Evolutionary conservation across 2,888 invertebrate genomes (phyloP).

Genomic region (Orthonychiurus folsomi): DNA sequence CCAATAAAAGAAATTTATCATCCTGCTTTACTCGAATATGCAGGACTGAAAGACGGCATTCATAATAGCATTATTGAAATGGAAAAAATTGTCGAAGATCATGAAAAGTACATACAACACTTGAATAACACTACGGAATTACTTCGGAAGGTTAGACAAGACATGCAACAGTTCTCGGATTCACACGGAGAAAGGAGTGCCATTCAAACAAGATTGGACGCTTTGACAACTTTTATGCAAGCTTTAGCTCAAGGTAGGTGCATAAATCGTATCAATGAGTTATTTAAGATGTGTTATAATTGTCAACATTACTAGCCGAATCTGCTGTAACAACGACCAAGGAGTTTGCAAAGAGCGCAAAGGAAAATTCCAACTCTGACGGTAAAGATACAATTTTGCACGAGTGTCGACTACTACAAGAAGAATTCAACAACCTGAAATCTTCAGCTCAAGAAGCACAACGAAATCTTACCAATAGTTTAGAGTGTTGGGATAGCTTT

Average conservation of each 20-base stretch:
- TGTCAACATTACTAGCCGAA: neutral
- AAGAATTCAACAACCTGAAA: conserved; percentile 73
- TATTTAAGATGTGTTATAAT: too few relatives aligned
- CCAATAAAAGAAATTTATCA: conserved; percentile 56
- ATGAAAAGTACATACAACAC: conserved; percentile 75
- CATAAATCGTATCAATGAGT: too few relatives aligned
- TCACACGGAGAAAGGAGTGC: conserved; percentile 74
- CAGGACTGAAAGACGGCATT: conserved; percentile 53
- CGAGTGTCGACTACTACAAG: conserved; percentile 68
- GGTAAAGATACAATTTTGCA: conserved; percentile 72
- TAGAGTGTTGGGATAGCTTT: conserved; percentile 73
- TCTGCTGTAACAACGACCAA: conserved; percentile 48
- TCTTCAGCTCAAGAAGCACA: conserved; percentile 67
- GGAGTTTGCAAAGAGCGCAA: conserved; percentile 63
- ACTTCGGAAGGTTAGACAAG: conserved; percentile 69
- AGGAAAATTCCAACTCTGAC: conserved; percentile 68
- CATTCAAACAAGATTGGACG: conserved; percentile 27
- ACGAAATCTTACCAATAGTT: conserved; percentile 62
- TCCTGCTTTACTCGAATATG: conserved; percentile 61
- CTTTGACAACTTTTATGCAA: neutral
- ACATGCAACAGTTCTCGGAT: conserved; percentile 74
- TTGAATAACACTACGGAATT: conserved; percentile 76
- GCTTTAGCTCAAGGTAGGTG: neutral
- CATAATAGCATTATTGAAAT: conserved; percentile 43
- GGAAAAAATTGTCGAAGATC: conserved; percentile 73